phyloP scores from a whole-genome alignment of 1,140 invertebrate genomes.

The Dinoponera quadriceps region DNA sequence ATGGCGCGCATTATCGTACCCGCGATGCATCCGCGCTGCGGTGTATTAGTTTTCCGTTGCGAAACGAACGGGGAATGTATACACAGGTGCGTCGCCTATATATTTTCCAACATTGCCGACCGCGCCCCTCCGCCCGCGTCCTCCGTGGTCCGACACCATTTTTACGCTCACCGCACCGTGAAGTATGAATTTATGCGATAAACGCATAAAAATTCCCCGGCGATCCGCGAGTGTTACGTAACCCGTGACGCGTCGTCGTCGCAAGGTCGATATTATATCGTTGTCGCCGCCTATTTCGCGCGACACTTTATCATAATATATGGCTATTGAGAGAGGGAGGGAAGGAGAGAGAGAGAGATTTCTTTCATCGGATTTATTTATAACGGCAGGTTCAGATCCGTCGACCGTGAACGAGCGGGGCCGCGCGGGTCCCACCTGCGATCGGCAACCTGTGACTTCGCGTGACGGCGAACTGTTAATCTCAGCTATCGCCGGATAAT shows the following conservation, averaged over 20 bases:
- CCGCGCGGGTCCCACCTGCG: neutral
- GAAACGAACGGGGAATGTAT: conserved; percentile 56
- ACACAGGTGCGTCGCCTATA: conserved; percentile 65
- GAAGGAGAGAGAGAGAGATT: neutral
- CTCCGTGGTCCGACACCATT: conserved; percentile 58
- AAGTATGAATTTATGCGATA: conserved; percentile 53
- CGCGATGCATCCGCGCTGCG: neutral
- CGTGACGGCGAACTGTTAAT: neutral
- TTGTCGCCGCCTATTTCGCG: conserved; percentile 38
- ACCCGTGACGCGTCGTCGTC: neutral
- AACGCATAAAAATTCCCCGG: conserved; percentile 64
- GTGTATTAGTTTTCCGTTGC: conserved; percentile 59
- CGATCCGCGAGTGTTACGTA: conserved; percentile 48
- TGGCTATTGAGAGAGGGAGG: neutral
- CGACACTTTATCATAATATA: conserved; percentile 45
- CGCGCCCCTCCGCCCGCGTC: conserved; percentile 51
- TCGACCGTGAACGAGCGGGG: no score
- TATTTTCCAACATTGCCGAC: conserved; percentile 57
- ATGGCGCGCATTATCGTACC: conserved; percentile 44
- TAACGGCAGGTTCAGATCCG: neutral
- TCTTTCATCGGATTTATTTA: neutral
- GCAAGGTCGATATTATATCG: conserved; percentile 34
- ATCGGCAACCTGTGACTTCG: neutral
- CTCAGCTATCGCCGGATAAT: conserved; percentile 19
- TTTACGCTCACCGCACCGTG: conserved; percentile 39